A percentile compares a stretch with the other conserved stretches of the same genome.
These are phyloP conservation scores for Phoxinus dragarum DNA, from an alignment of 2,797 vertebrate genomes.

Conservation along the genomic window DNA sequence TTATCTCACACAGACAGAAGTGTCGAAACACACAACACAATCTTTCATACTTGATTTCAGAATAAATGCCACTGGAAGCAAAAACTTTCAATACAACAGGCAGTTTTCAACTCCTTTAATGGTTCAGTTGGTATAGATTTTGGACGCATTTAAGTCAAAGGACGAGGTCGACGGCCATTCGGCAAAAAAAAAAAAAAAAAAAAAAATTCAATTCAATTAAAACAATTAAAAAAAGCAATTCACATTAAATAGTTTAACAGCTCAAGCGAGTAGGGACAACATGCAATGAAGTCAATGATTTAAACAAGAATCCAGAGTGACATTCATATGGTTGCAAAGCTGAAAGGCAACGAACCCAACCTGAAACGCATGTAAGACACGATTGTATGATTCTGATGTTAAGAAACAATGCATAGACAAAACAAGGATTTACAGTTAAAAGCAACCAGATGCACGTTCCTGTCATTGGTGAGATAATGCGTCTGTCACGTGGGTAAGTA, in stretches of 20 bases:
- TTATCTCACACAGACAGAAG: constrained; percentile 25
- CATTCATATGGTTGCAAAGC: constrained; percentile 42
- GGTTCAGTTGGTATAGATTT: constrained; percentile 81
- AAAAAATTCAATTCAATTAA: constrained; percentile 35
- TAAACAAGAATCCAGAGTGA: constrained; percentile 50
- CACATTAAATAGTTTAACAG: constrained; percentile 78
- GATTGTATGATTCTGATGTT: constrained; percentile 53
- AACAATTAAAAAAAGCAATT: constrained; percentile 59
- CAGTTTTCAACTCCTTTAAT: constrained; percentile 82
- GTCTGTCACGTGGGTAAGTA: constrained; percentile 66
- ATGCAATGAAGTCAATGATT: constrained; percentile 71
- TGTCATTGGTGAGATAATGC: constrained; percentile 61
- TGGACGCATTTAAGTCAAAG: constrained; percentile 80
- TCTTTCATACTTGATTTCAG: background rate
- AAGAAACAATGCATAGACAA: constrained; percentile 79
- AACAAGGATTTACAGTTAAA: constrained; percentile 59
- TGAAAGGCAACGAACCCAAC: constrained; percentile 59
- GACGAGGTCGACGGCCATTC: constrained; percentile 77
- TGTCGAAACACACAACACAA: background rate
- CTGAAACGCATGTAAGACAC: constrained; percentile 71
- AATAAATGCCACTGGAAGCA: background rate
- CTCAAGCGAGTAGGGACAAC: constrained; percentile 68
- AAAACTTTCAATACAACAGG: constrained; percentile 24
- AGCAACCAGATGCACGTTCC: constrained; percentile 72
- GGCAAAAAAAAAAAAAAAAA: constrained; percentile 60